Base-by-base conservation (phyloP, 2,797 vertebrate species). In the Echiichthys vipera region DNA sequence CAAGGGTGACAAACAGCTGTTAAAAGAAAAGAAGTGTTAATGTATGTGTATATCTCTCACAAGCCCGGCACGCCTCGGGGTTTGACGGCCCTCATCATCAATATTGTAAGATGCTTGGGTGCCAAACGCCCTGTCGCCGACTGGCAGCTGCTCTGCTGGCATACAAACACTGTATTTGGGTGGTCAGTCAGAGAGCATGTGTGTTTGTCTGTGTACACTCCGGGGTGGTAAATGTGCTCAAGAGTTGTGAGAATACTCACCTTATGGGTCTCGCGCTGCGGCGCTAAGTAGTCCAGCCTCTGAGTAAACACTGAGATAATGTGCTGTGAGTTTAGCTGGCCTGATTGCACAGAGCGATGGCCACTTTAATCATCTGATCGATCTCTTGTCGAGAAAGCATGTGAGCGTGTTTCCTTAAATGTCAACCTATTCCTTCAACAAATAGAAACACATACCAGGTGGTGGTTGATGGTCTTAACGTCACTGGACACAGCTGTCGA, bases 401-500 rank as follows among this genome's bases (percentile, higher is more conserved):
- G 37, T 39, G 32, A 20, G 10, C n/a, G 3, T 0, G 12, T 50
- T 53, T 29, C 30, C 20, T 5, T 50, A 66, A 50, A 40, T 42
- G 30, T 54, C 14, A 39, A 27, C 61, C 25, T 53, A 10, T 20
- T 71, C 34, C 20, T 68, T 25, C 7, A 51, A 63, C 32, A 39
- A 65, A 32, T 1, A 54, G 47, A 64, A 73, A 51, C 24, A 24
- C 50, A 62, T 61, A 68, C 62, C 80, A 86, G 82, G 78, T 85
- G 83, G 57, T 51, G 47, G 39, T 65, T 68, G 66, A 50, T 45
- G 75, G 24, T 56, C 71, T 64, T 12, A 30, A 64, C 37, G 42
- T 67, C 59, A n/a, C 37, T 24, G 25, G 74, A 81, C 71, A 78
- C 90, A 92, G 91, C 91, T 92, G 91, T 87, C 84, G 61, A 91